Evolutionary conservation across 1,140 invertebrate genomes (phyloP), one percentile per base, ranked within the genome.

Genomic region (Apis laboriosa): DNA sequence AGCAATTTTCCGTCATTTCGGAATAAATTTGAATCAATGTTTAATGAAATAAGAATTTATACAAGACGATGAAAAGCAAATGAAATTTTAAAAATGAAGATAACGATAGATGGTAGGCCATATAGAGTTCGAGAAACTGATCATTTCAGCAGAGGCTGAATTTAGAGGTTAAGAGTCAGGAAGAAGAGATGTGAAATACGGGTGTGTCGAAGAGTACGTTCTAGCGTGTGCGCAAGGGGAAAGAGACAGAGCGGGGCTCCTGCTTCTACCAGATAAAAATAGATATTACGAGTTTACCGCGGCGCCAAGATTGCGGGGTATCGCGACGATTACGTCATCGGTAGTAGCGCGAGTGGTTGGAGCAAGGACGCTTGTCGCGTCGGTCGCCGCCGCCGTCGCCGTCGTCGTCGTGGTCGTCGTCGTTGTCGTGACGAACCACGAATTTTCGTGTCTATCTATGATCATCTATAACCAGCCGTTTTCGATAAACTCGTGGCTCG

Each of bases 241-340:
- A 66, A 61, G 78, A 70, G 70, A 58, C 76, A 81, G 82, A 84
- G 84, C 86, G 84, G 83, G 72, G 73, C 85, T 73, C 83, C 76
- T 88, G 84, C 89, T 91, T 92, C 91, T 90, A 92, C 89, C 85
- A 91, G 92, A 93, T 93, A 93, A 93, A 93, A 93, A 93, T 93
- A 93, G 92, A 93, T 92, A 93, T 93, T 93, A 93, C 92, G 92
- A 93, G 92, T 92, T 92, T 92, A 92, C 90, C 91, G 90, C 91
- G 92, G 92, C 92, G 92, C 92, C 92, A 93, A 93, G 92, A 93
- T 93, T 93, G 92, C 92, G 92, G 92, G 91, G 90, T 93, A 93
- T 93, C 92, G 92, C 91, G 92, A 92, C 91, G 90, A 92, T 93
- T 93, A 93, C 92, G 92, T 93, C 92, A 93, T 91, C 89, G 88